Percentiles rank a stretch among this genome's conserved stretches.
Conservation (phyloP, 2,888 invertebrate species). For the Drosophila mimetica region DNA sequence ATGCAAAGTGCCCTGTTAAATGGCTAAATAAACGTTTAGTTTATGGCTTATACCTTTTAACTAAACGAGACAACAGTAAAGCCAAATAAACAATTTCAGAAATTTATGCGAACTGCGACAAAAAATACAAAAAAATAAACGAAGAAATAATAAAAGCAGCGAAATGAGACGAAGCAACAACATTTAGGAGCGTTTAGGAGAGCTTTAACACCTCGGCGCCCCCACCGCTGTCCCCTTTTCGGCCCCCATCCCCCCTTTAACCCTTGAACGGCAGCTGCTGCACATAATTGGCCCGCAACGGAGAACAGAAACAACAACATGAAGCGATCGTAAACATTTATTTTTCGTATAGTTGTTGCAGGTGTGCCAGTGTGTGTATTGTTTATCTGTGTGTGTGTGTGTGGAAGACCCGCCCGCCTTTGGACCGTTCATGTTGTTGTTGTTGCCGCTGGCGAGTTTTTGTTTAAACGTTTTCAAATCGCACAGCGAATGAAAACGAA, state of each 20-base stretch:
- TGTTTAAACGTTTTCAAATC: conserved; percentile 78
- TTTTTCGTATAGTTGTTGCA: conserved; percentile 24
- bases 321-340: conserved; percentile 50
- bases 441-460: conserved; percentile 58
- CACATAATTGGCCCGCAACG: conserved; percentile 70
- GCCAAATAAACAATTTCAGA: conserved; percentile 56
- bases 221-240: conserved; percentile 5
- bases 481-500: conserved; percentile 80
- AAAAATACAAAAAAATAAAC: not conserved
- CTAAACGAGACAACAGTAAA: conserved; percentile 47
- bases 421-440: conserved; percentile 37
- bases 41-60: conserved; percentile 57
- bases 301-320: conserved; percentile 48
- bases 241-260: conserved; percentile 18
- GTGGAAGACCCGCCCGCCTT: conserved; percentile 76
- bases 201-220: conserved; percentile 54
- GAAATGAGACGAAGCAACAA: conserved; percentile 6
- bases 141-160: conserved; percentile 10
- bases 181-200: conserved; percentile 50
- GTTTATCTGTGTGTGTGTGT: conserved; percentile 56
- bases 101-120: conserved; percentile 59
- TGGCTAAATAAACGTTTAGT: conserved; percentile 56
- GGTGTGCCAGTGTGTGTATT: conserved; percentile 15
- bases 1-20: conserved; percentile 29
- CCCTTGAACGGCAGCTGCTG: conserved; percentile 68